Percentiles rank a stretch among this genome's conserved stretches.
These are phyloP conservation scores for Leptinotarsa undecemlineata DNA, from an alignment of 1,140 invertebrate genomes.

Conservation along the genomic window DNA sequence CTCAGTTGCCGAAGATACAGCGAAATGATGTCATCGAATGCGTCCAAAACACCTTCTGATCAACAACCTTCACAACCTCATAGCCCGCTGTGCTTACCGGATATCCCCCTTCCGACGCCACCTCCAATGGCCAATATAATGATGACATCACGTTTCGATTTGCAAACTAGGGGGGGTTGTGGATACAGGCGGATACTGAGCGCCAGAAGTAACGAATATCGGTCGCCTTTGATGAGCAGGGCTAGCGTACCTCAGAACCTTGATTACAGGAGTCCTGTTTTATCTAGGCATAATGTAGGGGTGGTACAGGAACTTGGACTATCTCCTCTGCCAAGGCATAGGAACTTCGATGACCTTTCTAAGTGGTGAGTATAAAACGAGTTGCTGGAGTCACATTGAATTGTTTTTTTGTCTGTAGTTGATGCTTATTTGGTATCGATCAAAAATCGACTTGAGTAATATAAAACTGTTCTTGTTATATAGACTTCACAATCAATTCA, in stretches of 20 bases:
- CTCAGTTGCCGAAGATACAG: neutral
- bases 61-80: conserved; percentile 19
- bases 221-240: conserved; percentile 44
- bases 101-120: conserved; percentile 52
- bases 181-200: conserved; percentile 47
- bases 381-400: neutral
- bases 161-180: conserved; percentile 39
- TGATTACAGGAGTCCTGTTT: conserved; percentile 21
- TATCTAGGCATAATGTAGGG: neutral
- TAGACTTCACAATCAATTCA: no score
- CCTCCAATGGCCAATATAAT: conserved; percentile 53
- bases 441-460: no score
- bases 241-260: conserved; percentile 22
- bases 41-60: neutral
- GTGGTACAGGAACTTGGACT: conserved; percentile 28
- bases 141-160: conserved; percentile 49
- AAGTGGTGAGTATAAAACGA: neutral
- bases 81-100: conserved; percentile 42
- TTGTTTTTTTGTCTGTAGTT: neutral
- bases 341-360: conserved; percentile 40
- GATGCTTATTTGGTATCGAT: no score
- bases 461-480: no score
- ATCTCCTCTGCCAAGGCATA: conserved; percentile 44
- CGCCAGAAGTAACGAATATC: conserved; percentile 43
- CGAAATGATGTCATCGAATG: conserved; percentile 14